Percentiles rank a stretch among this genome's conserved stretches.
phyloP scores from a whole-genome alignment of 1,140 invertebrate genomes.

The Limonius californicus region DNA sequence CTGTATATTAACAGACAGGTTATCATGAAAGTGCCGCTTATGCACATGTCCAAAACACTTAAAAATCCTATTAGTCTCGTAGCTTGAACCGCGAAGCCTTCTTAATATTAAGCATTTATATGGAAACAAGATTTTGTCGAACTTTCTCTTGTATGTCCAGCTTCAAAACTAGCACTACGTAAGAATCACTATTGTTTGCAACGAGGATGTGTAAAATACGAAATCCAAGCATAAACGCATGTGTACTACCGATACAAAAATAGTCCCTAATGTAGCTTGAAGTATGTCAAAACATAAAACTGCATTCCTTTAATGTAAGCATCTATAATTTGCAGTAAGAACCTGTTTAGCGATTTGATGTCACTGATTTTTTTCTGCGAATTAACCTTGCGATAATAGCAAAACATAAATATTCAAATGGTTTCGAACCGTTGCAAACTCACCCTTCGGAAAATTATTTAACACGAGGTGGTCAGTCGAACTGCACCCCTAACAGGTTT shows the following conservation, averaged over 20 bases:
- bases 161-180: background rate
- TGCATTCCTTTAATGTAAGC: conserved; percentile 33
- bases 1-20: too few relatives aligned
- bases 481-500: too few relatives aligned
- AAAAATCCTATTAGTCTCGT: too few relatives aligned
- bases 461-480: too few relatives aligned
- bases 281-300: conserved; percentile 41
- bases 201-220: background rate
- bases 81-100: too few relatives aligned
- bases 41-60: too few relatives aligned
- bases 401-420: conserved; percentile 16
- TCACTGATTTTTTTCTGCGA: conserved; percentile 36
- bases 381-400: conserved; percentile 33
- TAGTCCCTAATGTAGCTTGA: conserved; percentile 29
- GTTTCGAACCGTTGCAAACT: too few relatives aligned
- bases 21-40: too few relatives aligned
- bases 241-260: conserved; percentile 12
- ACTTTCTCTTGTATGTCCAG: background rate
- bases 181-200: conserved; percentile 8
- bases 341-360: conserved; percentile 41
- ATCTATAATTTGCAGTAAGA: conserved; percentile 36
- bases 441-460: too few relatives aligned
- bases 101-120: too few relatives aligned
- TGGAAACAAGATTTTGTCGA: too few relatives aligned
- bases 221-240: conserved; percentile 22